Base-by-base conservation (phyloP, 2,113 vertebrate species). In the Condylura cristata region DNA sequence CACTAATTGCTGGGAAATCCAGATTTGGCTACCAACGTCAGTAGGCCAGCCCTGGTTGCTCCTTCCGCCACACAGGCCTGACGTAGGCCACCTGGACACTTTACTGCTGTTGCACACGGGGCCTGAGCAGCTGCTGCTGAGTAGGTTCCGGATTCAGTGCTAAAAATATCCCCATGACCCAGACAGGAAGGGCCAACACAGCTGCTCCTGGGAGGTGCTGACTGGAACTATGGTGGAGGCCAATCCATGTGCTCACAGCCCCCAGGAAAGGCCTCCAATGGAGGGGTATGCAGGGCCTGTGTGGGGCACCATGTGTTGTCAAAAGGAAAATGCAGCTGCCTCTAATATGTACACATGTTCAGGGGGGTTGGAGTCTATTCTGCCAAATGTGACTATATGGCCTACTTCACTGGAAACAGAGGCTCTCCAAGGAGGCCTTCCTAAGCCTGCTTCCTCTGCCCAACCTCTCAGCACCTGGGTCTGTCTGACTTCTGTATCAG, bases 161-260 rank as follows among this genome's bases (percentile, higher is more conserved):
- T 97, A 94, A 96, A 96, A 96, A 97, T 97, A 96, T 46, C 11
- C 11, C 48, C 8, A 3, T 9, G 53, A 78, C 86, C 74, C 58
- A 92, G 89, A 88, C 90, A 83, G 93, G 90, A 94, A 96, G 85
- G 88, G 81, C 88, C 72, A 37, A 28, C 65, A 81, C 94, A 96
- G 95, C 86, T 94, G 92, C 58, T 81, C 65, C 56, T 74, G 79
- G 78, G 89, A 81, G 68, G 82, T 10, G n/a, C 11, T 44, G 74
- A 37, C 58, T 68, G 30, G 70, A 75, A 84, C 63, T 65, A 41
- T 0, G 2, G 61, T 17, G 3, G 28, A 82, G 46, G 63, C 86
- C 58, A 44, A 46, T 28, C 18, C 81, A 16, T 24, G 26, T 60
- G 34, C 32, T 93, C 53, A 11, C 32, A 46, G 65, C 3, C 48